Base-by-base conservation (phyloP, 2,113 vertebrate genomes). In the Eudyptes chrysolophus region DNA sequence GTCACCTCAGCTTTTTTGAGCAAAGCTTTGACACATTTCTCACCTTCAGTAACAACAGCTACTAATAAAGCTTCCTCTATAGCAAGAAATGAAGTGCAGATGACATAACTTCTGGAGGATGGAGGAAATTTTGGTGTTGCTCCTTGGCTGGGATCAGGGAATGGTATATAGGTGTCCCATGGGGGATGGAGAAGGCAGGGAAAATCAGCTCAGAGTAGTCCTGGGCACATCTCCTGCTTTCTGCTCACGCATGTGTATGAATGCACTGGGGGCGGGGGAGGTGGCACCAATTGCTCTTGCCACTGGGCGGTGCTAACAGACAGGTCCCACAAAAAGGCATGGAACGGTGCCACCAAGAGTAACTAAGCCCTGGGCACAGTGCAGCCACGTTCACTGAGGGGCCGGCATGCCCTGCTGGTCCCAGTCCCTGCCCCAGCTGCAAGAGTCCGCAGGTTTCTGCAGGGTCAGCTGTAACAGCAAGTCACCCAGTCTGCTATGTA, bases 401-500 rank as follows among this genome's bases (percentile, higher is more conserved):
- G 34, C 36, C 3, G 3, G 40, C 25, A 6, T 4, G 51, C 10
- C 17, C 36, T 9, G 52, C 38, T 4, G 16, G 8, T 13, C 34
- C 81, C 51, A 2, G 38, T 2, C 34, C n/a, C 64, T 16, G 55
- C 13, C 14, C 61, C 60, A 5, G 54, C 40, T 10, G 29, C 57
- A 7, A 57, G 11, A 5, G 6, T 2, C 57, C 4, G 25, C 62
- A 4, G 69, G 40, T 12, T 13, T 16, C 38, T 27, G n/a, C 7
- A 16, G 27, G 44, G 38, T 13, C 51, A 51, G 74, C 27, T 13
- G 11, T 15, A 57, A 14, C 27, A 29, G 48, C 48, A 4, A 16
- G 36, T 36, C 29, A 11, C 19, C 15, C 14, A 2, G 25, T 2
- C 55, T 13, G 87, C 61, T 1, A 2, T 0, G 22, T 0, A 2